Evolutionary conservation across 2,797 vertebrate species (phyloP), one percentile per base, ranked within the genome.

Genomic region (Ibycter americanus): DNA sequence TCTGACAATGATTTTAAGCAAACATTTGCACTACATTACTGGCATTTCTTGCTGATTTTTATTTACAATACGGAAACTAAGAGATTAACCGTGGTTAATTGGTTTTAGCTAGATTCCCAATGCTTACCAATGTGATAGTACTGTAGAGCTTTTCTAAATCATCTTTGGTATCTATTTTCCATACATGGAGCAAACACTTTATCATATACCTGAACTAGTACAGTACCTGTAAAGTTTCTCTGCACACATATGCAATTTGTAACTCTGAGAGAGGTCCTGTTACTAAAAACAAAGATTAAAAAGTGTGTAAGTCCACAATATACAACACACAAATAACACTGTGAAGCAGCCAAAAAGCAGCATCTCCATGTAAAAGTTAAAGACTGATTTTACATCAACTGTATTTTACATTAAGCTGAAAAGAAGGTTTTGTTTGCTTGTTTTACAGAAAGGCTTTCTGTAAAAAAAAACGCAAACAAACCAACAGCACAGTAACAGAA

Each of bases 251-350:
- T 1, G 99, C 99, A 70, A 99, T 99, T 85, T 99, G 99, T 55
- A 98, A 84, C 98, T 99, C 99, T n/a, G 99, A 99, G 74, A 99
- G 98, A 16, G 99, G 99, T 73, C 99, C 99, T 6, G 99, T 99
- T 49, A 99, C 99, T 99, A 97, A 38, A 97, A 97, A 96, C 2
- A 96, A 84, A 96, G 44, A 76, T 29, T 15, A 12, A 55, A 31
- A 74, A 58, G 17, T 0, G 2, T 7, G 56, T 67, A 16, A 84
- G 2, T 80, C 62, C 6, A 32, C 38, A 61, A 15, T 1, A 22
- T 0, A 18, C 9, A 55, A 31, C 7, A 63, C 20, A 18, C 0
- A 16, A 89, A 36, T 3, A 62, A 58, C 25, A 8, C 0, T 1
- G 31, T 2, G 47, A 70, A 59, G 42, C 42, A 66, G 70, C 26